These are phyloP conservation scores for Pangasius larnaudii DNA, from an alignment of 2,797 vertebrate species.

Conservation along the genomic window DNA sequence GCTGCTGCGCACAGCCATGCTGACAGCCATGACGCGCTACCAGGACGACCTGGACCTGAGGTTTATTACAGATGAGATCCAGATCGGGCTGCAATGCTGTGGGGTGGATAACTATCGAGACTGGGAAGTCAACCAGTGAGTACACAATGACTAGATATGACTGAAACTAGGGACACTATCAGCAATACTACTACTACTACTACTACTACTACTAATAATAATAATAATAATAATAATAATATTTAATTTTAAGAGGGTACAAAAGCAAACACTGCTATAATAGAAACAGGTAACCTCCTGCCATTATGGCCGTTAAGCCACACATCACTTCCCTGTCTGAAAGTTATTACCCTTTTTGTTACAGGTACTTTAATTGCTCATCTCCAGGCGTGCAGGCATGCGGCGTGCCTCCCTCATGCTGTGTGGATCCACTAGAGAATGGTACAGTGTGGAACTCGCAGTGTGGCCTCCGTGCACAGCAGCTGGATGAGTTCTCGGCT, in stretches of 20 bases:
- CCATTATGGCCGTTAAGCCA: neutral
- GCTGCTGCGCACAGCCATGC: slow-evolving; percentile 73
- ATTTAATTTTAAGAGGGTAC: neutral
- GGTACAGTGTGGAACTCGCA: slow-evolving; percentile 82
- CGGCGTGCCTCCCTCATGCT: slow-evolving; percentile 89
- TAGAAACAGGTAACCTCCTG: neutral
- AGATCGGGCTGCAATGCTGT: slow-evolving; percentile 85
- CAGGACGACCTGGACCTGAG: slow-evolving; percentile 85
- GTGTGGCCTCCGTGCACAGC: slow-evolving; percentile 79
- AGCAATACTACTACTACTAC: neutral
- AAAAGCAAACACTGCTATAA: neutral
- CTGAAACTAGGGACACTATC: neutral
- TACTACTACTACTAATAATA: neutral
- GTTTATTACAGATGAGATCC: slow-evolving; percentile 89
- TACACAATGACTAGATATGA: neutral
- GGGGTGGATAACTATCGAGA: slow-evolving; percentile 85
- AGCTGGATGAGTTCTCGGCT: slow-evolving; percentile 72
- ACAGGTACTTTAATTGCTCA: slow-evolving; percentile 93
- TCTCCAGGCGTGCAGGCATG: slow-evolving; percentile 84
- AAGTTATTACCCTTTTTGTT: neutral
- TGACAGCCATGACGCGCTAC: slow-evolving; percentile 80
- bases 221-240: neutral
- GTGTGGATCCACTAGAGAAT: slow-evolving; percentile 79
- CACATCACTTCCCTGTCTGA: neutral
- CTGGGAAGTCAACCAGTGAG: slow-evolving; percentile 77